Evolutionary conservation across 2,797 vertebrate genomes (phyloP).

Genomic region (Harpagifer antarcticus): DNA sequence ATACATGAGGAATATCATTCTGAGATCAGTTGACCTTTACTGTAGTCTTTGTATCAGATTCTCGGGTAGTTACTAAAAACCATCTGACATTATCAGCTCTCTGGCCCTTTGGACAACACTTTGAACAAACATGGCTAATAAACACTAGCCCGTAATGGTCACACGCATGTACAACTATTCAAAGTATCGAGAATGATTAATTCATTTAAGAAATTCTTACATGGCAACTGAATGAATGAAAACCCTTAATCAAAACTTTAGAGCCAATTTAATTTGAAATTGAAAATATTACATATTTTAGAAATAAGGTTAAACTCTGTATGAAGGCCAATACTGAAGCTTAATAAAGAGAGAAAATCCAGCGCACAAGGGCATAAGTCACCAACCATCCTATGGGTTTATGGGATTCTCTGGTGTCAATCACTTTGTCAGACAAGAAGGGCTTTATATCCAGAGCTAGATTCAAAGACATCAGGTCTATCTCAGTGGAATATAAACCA

Average conservation of each 20-base stretch:
- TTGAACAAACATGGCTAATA: background rate
- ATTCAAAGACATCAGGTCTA: background rate
- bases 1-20: background rate
- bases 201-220: background rate
- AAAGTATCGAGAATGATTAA: background rate
- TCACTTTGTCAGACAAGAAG: constrained; percentile 17
- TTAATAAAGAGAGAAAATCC: background rate
- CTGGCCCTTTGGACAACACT: background rate
- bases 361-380: background rate
- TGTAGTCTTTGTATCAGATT: background rate
- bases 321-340: background rate
- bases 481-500: constrained; percentile 5
- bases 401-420: constrained; percentile 12
- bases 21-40: background rate
- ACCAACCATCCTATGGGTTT: background rate
- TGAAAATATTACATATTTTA: background rate
- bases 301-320: background rate
- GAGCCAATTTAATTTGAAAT: background rate
- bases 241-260: background rate
- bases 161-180: background rate
- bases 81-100: background rate
- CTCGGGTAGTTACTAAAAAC: background rate
- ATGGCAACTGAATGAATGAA: background rate
- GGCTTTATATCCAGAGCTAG: background rate
- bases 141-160: background rate